phyloP scores from a whole-genome alignment of 2,888 invertebrate species.

The Strigamia crassipes region DNA sequence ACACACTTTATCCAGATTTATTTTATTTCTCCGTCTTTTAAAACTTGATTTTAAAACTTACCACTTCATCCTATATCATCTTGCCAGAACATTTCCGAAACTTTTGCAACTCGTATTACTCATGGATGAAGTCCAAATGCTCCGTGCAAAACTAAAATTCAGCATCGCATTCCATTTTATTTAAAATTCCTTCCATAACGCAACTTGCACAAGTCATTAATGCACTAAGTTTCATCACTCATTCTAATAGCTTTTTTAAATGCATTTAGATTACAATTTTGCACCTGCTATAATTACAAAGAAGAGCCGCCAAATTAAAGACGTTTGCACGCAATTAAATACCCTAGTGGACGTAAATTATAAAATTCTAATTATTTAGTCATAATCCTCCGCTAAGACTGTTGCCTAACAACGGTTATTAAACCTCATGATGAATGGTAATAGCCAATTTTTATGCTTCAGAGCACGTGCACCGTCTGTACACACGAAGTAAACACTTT shows the following conservation, averaged over 20 bases:
- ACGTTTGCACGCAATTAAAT: constrained; percentile 4
- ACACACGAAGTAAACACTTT: background rate
- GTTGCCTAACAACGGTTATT: background rate
- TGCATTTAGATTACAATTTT: background rate
- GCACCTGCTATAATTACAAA: background rate
- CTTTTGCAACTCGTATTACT: background rate
- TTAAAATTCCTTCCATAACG: background rate
- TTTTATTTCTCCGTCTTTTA: background rate
- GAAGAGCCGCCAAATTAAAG: background rate
- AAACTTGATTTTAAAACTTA: background rate
- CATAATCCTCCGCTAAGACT: background rate
- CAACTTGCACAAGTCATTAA: background rate
- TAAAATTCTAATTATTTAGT: background rate
- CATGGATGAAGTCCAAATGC: background rate
- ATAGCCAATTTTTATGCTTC: background rate
- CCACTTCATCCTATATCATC: background rate
- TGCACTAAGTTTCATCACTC: background rate
- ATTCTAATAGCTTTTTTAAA: background rate
- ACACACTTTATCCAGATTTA: no score
- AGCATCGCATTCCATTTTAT: background rate
- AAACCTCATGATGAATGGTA: background rate
- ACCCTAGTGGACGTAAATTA: background rate
- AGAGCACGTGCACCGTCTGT: background rate
- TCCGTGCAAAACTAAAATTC: background rate
- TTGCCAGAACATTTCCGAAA: background rate